Evolutionary conservation across 2,888 invertebrate species (phyloP).

Genomic region (Mamestra brassicae): DNA sequence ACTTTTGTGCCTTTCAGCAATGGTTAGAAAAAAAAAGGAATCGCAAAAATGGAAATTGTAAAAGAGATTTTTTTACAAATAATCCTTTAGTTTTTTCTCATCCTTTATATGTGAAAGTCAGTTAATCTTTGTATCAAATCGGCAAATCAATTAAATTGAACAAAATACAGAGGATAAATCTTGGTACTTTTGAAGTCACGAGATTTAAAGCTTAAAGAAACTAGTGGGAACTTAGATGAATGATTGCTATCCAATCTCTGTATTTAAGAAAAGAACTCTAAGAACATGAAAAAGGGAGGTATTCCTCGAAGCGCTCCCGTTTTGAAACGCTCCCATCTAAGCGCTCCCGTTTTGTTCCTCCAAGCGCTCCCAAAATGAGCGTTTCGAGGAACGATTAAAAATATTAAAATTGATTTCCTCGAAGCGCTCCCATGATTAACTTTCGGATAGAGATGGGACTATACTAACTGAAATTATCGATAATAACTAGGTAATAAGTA

Average conservation of each 20-base stretch:
- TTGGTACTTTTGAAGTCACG: slow-evolving; percentile 5
- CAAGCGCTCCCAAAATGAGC: too few relatives aligned
- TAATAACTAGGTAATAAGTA: too few relatives aligned
- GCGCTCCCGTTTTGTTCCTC: too few relatives aligned
- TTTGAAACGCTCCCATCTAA: too few relatives aligned
- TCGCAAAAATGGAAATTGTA: not conserved
- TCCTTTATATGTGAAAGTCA: not conserved
- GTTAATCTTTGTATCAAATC: not conserved
- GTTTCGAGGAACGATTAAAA: too few relatives aligned
- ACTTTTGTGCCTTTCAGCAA: not conserved
- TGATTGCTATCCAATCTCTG: not conserved
- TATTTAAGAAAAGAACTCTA: not conserved
- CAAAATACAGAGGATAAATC: not conserved
- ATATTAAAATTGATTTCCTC: too few relatives aligned
- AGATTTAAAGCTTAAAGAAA: slow-evolving; percentile 5
- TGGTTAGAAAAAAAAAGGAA: not conserved
- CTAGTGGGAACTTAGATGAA: not conserved
- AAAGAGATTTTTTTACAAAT: not conserved
- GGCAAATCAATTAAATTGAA: slow-evolving; percentile 21
- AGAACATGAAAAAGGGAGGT: too few relatives aligned
- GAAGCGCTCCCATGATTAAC: too few relatives aligned
- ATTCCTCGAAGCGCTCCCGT: too few relatives aligned
- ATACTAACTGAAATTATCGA: too few relatives aligned
- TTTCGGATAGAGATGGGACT: too few relatives aligned
- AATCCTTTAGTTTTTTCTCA: not conserved